Base-by-base conservation (phyloP, 2,888 invertebrate genomes). In the Epinotia nisella region DNA sequence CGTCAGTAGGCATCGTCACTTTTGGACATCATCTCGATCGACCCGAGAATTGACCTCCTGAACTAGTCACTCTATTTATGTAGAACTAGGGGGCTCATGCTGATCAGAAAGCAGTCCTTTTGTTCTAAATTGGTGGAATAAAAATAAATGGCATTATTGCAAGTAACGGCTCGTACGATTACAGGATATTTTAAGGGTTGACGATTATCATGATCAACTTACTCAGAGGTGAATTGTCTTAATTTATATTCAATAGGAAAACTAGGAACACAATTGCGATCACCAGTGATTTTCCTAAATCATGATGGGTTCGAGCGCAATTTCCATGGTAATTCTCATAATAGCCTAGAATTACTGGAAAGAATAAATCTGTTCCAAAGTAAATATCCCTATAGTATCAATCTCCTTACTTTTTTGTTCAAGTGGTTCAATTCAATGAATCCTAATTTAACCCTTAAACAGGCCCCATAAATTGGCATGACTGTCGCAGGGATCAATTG, bases 281-380 rank as follows among this genome's bases (percentile, higher is more conserved):
- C 58, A 11, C 59, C 66, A 2, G 41, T 66, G 66, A 66, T 56
- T 66, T 66, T 3, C 39, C n/a, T 56, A 66, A 66, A 66, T 66
- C 66, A 66, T 56, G 15, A 11, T 41, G 10, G n/a, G 55, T 55
- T 10, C 11, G 66, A 66, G 39, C 66, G 56, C 56, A 41, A 41
- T 66, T 56, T 24, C 11, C 3, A 9, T 29, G 7, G n/a, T 49
- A n/a, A 49, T n/a, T 49, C 45, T 45, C 45, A n/a, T 5, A 24
- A 24, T 49, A 49, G 7, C 7, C n/a, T 49, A n/a, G n/a, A 49
- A 49, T n/a, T 49, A n/a, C 49, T n/a, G 49, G n/a, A n/a, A 35
- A 9, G 9, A 35, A 35, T 35, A 35, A 45, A 15, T 49, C n/a
- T n/a, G 49, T 45, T 45, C 45, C 45, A 7, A 49, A n/a, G 49